Evolutionary conservation across 2,113 vertebrate species (phyloP).

Genomic region (Tyto alba): DNA sequence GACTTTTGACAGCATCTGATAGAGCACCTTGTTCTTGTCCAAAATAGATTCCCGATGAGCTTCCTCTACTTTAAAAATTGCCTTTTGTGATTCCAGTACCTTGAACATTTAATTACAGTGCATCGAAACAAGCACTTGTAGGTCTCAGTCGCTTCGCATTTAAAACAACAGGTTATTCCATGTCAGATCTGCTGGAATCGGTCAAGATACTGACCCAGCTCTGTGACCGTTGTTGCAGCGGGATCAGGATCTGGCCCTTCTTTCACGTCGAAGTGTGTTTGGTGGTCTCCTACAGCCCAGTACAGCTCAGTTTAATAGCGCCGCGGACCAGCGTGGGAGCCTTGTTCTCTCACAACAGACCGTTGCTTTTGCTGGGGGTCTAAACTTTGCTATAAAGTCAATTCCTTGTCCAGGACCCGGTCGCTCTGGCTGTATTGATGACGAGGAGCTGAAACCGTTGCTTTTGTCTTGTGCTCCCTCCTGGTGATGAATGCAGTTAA

Average conservation of each 20-base stretch:
- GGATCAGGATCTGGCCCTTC: neutral
- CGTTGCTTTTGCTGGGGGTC: neutral
- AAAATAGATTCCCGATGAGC: neutral
- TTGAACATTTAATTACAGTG: neutral
- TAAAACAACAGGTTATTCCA: neutral
- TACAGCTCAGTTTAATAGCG: neutral
- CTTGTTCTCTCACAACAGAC: accelerated
- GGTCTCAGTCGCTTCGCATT: neutral
- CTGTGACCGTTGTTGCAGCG: neutral
- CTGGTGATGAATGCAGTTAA: neutral
- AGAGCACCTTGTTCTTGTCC: neutral
- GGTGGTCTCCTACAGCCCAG: neutral
- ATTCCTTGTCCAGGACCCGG: neutral
- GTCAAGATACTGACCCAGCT: neutral
- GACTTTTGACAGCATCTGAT: neutral
- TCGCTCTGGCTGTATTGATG: neutral
- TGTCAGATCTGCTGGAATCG: neutral
- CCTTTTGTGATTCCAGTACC: neutral
- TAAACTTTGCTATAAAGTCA: neutral
- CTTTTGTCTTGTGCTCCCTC: neutral
- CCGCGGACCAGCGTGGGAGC: neutral
- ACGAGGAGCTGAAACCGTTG: neutral
- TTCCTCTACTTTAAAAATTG: neutral
- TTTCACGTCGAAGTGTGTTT: neutral
- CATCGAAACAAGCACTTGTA: neutral